phyloP scores from a whole-genome alignment of 2,888 invertebrate species.

The Chorisops tibialis region DNA sequence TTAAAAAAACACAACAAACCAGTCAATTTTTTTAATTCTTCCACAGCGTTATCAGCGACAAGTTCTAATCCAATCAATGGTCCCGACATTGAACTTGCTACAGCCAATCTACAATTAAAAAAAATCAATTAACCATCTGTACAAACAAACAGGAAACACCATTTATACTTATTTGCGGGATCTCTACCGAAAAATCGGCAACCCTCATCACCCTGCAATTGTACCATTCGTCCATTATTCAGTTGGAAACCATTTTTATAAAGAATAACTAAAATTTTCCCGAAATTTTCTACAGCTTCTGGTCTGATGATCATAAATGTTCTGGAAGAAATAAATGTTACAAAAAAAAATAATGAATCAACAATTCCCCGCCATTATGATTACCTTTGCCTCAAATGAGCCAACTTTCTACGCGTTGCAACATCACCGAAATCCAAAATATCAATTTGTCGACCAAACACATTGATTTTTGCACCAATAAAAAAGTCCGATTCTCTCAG shows the following conservation, averaged over 20 bases:
- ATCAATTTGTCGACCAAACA: constrained; percentile 71
- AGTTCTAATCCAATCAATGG: constrained; percentile 47
- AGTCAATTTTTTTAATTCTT: constrained; percentile 42
- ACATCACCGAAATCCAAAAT: constrained; percentile 71
- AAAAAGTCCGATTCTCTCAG: constrained; percentile 66
- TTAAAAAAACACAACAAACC: background rate
- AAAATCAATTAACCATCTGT: too few species aligned
- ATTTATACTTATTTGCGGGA: constrained; percentile 53
- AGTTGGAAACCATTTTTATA: constrained; percentile 60
- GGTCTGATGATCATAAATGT: constrained; percentile 80
- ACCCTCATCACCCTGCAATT: constrained; percentile 63
- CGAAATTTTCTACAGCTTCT: constrained; percentile 63
- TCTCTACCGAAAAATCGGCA: constrained; percentile 60
- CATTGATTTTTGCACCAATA: constrained; percentile 67
- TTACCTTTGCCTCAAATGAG: constrained; percentile 64
- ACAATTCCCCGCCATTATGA: constrained; percentile 35
- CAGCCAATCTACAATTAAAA: constrained; percentile 10
- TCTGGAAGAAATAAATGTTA: constrained; percentile 52
- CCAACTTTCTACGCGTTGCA: constrained; percentile 62
- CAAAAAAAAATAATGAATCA: background rate
- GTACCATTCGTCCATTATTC: constrained; percentile 69
- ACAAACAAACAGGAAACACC: constrained; percentile 57
- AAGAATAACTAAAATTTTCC: constrained; percentile 70
- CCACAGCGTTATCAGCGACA: constrained; percentile 46
- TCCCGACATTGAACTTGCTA: constrained; percentile 25